Percentiles rank a stretch among this genome's conserved stretches.
Conservation (phyloP, 2,888 invertebrate genomes). For the Julus scandinavius region DNA sequence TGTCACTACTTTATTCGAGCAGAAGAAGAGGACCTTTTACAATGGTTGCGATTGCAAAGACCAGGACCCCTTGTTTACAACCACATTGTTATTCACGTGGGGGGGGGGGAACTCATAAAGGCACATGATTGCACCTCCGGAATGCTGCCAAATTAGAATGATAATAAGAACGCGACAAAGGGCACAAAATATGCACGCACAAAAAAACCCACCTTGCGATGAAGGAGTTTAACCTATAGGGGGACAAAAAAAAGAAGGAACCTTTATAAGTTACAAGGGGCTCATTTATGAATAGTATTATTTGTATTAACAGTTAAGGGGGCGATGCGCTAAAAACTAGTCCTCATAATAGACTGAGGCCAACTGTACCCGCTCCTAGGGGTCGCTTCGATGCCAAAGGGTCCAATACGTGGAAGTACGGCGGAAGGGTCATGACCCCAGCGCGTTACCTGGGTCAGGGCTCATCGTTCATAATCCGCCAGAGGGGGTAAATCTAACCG, state of each 20-base stretch:
- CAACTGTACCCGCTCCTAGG: neutral
- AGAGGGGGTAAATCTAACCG: neutral
- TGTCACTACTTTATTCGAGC: neutral
- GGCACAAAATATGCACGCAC: neutral
- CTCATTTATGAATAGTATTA: neutral
- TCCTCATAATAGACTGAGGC: neutral
- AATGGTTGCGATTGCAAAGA: neutral
- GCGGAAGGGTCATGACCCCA: neutral
- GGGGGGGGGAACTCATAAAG: neutral
- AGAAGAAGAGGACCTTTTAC: neutral
- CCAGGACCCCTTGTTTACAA: conserved; percentile 42
- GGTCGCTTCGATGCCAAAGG: neutral
- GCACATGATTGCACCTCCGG: conserved; percentile 15
- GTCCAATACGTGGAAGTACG: neutral
- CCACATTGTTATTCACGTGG: neutral
- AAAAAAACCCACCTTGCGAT: neutral
- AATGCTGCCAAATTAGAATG: neutral
- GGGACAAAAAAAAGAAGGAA: neutral
- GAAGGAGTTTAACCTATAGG: conserved; percentile 6
- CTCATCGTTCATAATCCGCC: conserved; percentile 19
- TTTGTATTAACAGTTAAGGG: conserved; percentile 1
- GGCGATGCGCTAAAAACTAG: neutral
- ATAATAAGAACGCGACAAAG: neutral
- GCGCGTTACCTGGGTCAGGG: neutral
- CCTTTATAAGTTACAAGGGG: neutral